Conservation (phyloP, 2,113 vertebrate genomes). For the Oxyruncus cristatus region DNA sequence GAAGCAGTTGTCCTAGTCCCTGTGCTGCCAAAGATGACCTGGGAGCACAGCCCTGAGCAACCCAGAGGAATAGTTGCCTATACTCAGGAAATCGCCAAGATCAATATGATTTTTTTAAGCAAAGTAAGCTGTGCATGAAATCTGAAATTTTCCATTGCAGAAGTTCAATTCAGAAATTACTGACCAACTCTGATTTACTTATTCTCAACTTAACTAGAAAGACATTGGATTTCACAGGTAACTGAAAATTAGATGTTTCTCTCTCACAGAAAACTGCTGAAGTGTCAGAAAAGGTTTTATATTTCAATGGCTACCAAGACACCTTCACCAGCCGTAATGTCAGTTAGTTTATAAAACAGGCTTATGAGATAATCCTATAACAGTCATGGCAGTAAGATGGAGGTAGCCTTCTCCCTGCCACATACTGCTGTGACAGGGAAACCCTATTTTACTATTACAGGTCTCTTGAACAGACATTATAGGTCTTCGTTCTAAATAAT, state of each 20-base stretch:
- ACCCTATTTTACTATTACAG: background rate
- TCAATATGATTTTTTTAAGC: background rate
- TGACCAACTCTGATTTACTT: background rate
- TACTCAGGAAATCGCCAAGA: background rate
- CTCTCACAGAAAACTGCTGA: background rate
- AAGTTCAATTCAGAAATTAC: background rate
- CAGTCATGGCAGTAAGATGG: background rate
- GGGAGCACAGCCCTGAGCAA: background rate
- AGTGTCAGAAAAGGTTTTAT: background rate
- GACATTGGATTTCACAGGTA: background rate
- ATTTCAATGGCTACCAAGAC: background rate
- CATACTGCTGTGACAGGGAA: background rate
- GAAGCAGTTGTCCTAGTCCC: background rate
- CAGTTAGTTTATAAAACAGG: background rate
- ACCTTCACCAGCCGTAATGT: background rate
- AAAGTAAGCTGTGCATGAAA: background rate
- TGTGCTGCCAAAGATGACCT: background rate
- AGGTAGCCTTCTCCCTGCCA: background rate
- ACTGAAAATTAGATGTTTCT: background rate
- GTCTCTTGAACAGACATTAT: background rate
- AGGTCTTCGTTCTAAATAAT: background rate
- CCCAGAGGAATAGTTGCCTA: background rate
- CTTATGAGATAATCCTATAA: background rate
- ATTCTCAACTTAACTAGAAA: background rate
- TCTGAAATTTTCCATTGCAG: background rate